A percentile compares a stretch with the other conserved stretches of the same genome.
phyloP scores from a whole-genome alignment of 2,113 vertebrate species.

The Lycaon pictus region DNA sequence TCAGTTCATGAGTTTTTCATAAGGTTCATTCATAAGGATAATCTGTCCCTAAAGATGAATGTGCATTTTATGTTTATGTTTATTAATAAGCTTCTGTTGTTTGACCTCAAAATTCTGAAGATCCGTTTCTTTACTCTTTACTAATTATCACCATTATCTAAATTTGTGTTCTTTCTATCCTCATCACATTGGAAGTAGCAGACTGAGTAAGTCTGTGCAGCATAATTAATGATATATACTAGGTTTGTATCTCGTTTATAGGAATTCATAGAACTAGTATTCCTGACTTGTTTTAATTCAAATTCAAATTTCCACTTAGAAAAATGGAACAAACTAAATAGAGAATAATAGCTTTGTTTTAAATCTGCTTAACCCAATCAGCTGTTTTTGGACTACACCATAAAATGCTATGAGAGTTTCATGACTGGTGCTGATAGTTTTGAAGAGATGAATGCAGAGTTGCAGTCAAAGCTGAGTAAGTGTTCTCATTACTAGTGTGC shows the following conservation, averaged over 20 bases:
- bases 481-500: neutral
- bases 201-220: neutral
- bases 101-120: conserved; percentile 50
- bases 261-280: conserved; percentile 9
- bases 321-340: conserved; percentile 54
- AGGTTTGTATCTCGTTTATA: conserved; percentile 35
- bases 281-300: conserved; percentile 25
- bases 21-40: neutral
- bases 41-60: conserved; percentile 32
- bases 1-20: conserved; percentile 23
- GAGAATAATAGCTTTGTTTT: conserved; percentile 45
- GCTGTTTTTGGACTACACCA: conserved; percentile 93
- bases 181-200: conserved; percentile 17
- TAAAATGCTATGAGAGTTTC: conserved; percentile 94
- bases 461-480: conserved; percentile 93
- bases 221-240: neutral
- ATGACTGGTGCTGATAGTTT: conserved; percentile 94
- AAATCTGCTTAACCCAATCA: conserved; percentile 79
- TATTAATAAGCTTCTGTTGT: conserved; percentile 20
- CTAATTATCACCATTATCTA: neutral
- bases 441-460: conserved; percentile 91
- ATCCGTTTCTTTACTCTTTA: neutral
- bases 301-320: conserved; percentile 37
- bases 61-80: conserved; percentile 45
- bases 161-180: conserved; percentile 48